A percentile compares a stretch with the other conserved stretches of the same genome.
phyloP scores from a whole-genome alignment of 2,888 invertebrate species.

The Psococerastis gibbosa region DNA sequence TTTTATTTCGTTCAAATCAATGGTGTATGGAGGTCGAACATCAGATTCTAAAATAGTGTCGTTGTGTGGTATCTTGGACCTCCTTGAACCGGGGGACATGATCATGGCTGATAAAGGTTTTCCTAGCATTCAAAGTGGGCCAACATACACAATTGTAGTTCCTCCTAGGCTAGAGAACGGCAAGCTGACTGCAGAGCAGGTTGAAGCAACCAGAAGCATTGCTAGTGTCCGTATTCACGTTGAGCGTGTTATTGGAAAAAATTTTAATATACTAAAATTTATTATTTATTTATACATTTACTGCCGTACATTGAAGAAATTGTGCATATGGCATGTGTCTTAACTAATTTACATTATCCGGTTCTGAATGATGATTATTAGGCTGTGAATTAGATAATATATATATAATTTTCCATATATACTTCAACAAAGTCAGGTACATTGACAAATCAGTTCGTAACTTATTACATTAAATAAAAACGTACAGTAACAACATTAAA shows the following conservation, averaged over 20 bases:
- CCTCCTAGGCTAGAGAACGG: constrained; percentile 16
- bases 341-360: background rate
- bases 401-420: too few relatives aligned
- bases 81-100: constrained; percentile 15
- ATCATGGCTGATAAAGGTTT: constrained; percentile 18
- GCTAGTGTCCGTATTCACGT: background rate
- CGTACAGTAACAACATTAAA: too few relatives aligned
- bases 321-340: background rate
- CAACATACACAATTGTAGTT: constrained; percentile 16
- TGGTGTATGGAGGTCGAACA: constrained; percentile 17
- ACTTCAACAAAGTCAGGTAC: too few relatives aligned
- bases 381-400: too few relatives aligned
- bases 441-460: too few relatives aligned
- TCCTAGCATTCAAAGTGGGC: constrained; percentile 14
- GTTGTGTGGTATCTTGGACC: too few relatives aligned
- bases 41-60: too few relatives aligned
- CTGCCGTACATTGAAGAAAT: background rate
- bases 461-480: too few relatives aligned
- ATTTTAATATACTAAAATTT: background rate
- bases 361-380: background rate
- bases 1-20: constrained; percentile 17
- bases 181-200: too few relatives aligned
- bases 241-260: background rate
- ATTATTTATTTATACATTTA: background rate
- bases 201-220: too few relatives aligned